phyloP scores from a whole-genome alignment of 53 echinoderm and acorn worm genomes.

The Astropecten irregularis region DNA sequence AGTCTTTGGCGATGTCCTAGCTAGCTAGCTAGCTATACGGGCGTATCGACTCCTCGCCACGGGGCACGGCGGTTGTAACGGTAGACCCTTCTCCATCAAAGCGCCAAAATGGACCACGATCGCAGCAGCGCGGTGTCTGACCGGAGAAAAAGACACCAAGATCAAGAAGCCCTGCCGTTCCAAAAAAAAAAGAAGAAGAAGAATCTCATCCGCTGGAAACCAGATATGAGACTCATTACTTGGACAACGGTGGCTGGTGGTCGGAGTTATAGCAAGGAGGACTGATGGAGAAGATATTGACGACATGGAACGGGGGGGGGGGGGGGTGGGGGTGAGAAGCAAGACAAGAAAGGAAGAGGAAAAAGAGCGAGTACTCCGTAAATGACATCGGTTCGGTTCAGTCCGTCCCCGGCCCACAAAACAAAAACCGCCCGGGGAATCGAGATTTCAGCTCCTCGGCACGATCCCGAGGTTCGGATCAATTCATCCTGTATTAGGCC shows the following conservation, averaged over 20 bases:
- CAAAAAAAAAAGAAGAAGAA: neutral
- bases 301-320: neutral
- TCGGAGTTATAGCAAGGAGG: neutral
- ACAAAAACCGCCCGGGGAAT: neutral
- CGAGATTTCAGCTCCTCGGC: neutral
- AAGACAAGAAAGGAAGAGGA: no score
- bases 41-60: no score
- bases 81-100: no score
- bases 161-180: no score
- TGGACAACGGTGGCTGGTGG: neutral
- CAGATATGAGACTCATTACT: slow-evolving; percentile 3
- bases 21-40: no score
- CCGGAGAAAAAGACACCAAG: no score
- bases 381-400: no score
- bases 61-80: no score
- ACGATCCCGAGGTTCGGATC: slow-evolving; percentile 23
- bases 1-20: no score
- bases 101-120: no score
- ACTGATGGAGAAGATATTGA: neutral
- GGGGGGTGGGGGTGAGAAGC: neutral
- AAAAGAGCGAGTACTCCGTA: no score
- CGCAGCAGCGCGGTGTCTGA: no score
- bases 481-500: slow-evolving; percentile 15
- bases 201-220: slow-evolving; percentile 11
- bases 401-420: neutral